Percentiles rank a stretch among this genome's conserved stretches.
Conservation (phyloP, 2,113 vertebrate genomes). For the Plestiodon gilberti region DNA sequence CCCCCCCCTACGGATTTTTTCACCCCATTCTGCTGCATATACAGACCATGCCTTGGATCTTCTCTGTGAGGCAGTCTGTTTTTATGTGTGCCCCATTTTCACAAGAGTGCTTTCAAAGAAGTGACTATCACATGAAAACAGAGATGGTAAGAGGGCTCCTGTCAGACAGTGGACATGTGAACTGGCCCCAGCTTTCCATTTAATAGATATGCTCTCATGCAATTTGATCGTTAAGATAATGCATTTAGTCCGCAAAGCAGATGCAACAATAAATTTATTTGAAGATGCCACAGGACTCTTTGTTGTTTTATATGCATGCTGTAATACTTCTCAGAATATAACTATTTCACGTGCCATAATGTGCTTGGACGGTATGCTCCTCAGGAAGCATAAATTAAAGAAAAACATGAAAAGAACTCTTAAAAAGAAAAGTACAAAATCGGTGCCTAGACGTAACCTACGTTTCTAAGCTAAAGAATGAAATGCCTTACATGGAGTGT, state of each 20-base stretch:
- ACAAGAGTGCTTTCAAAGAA: background rate
- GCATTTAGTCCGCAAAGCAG: no score
- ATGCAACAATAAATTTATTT: no score
- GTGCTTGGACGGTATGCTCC: background rate
- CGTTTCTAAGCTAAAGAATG: background rate
- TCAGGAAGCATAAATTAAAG: background rate
- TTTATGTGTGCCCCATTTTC: background rate
- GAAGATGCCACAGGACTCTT: no score
- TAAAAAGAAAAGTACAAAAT: conserved; percentile 14
- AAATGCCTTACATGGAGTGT: conserved; percentile 6
- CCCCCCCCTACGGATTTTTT: no score
- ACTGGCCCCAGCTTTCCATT: background rate
- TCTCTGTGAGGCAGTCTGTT: no score
- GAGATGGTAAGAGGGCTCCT: no score
- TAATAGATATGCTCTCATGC: background rate
- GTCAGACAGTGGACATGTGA: background rate
- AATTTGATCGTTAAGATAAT: no score
- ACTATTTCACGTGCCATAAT: background rate
- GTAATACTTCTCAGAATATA: background rate
- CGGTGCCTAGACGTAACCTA: background rate
- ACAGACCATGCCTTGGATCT: no score
- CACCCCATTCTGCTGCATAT: no score
- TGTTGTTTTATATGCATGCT: background rate
- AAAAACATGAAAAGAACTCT: background rate
- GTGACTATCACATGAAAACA: background rate